Percentiles rank a stretch among this genome's conserved stretches.
Conservation (phyloP, 2,888 invertebrate species). For the Clitarchus hookeri region DNA sequence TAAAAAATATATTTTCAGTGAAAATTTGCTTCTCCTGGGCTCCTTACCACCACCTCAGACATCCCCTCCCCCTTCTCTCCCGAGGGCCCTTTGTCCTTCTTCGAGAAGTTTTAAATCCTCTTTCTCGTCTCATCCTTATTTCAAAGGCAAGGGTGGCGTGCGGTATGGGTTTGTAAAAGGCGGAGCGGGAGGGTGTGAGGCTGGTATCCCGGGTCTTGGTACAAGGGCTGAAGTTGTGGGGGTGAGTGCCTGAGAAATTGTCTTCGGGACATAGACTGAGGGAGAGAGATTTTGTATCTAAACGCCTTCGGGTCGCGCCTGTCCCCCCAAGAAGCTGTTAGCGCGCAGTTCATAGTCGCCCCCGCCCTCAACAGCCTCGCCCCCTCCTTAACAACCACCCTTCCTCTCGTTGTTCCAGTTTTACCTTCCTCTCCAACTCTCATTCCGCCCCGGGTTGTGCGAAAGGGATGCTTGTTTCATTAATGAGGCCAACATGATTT, state of each 20-base stretch:
- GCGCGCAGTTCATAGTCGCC: not conserved
- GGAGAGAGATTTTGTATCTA: not conserved
- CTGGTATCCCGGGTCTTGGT: not conserved
- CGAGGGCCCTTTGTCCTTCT: not conserved
- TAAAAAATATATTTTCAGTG: slow-evolving; percentile 20
- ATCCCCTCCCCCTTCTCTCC: not conserved
- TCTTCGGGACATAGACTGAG: slow-evolving; percentile 5
- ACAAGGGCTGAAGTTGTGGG: not conserved
- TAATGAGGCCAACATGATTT: slow-evolving; percentile 23
- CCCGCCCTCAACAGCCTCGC: not conserved
- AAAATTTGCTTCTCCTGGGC: slow-evolving; percentile 16
- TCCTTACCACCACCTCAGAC: not conserved
- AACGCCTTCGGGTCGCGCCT: not conserved
- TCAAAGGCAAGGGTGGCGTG: not conserved
- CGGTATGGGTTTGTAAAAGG: not conserved
- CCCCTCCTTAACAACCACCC: not conserved
- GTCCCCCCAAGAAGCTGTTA: slow-evolving; percentile 14
- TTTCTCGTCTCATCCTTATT: slow-evolving; percentile 18
- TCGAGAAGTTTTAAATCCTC: slow-evolving; percentile 15
- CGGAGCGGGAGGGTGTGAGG: not conserved
- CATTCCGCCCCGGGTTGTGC: not conserved
- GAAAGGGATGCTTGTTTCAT: slow-evolving; percentile 21
- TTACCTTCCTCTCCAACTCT: not conserved
- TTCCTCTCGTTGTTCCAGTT: not conserved
- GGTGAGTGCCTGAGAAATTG: slow-evolving; percentile 6